Percentiles rank a stretch among this genome's conserved stretches.
Conservation (phyloP, 2,888 invertebrate genomes). For the Stratiomys singularior region DNA sequence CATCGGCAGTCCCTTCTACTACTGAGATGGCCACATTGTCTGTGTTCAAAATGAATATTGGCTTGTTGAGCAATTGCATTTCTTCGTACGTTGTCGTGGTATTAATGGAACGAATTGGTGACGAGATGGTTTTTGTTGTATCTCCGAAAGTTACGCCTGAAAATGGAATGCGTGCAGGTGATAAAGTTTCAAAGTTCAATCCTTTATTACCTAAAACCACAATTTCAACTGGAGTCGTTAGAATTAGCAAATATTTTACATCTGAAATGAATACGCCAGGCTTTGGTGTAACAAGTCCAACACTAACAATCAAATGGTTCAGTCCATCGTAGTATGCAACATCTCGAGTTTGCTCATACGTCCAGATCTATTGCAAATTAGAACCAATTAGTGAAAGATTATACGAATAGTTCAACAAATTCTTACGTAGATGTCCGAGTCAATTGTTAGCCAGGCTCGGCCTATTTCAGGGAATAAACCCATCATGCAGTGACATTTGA, state of each 20-base stretch:
- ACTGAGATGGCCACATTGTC: conserved; percentile 87
- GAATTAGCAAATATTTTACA: conserved; percentile 88
- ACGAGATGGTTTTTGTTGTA: conserved; percentile 58
- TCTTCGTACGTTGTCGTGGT: conserved; percentile 68
- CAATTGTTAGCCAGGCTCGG: conserved; percentile 96
- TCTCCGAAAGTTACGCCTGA: conserved; percentile 63
- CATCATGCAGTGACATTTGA: conserved; percentile 97
- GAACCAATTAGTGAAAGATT: not conserved
- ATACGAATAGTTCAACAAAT: not conserved
- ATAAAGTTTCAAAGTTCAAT: not conserved
- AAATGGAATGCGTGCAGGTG: not conserved
- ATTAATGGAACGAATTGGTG: conserved; percentile 55
- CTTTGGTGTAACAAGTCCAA: conserved; percentile 90
- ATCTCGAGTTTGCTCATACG: conserved; percentile 94
- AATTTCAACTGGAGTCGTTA: conserved; percentile 96
- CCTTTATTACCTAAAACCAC: conserved; percentile 67
- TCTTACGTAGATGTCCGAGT: conserved; percentile 92
- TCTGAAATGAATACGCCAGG: conserved; percentile 88
- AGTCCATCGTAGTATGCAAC: conserved; percentile 97
- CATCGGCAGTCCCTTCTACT: conserved; percentile 82
- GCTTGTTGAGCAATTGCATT: conserved; percentile 92
- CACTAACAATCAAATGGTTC: conserved; percentile 92
- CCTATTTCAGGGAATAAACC: conserved; percentile 96
- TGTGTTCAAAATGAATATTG: conserved; percentile 91
- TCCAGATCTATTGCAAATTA: conserved; percentile 73